Evolutionary conservation across 92 coral and sea anemone species (phyloP).

Genomic region (Parazoanthus darwini): DNA sequence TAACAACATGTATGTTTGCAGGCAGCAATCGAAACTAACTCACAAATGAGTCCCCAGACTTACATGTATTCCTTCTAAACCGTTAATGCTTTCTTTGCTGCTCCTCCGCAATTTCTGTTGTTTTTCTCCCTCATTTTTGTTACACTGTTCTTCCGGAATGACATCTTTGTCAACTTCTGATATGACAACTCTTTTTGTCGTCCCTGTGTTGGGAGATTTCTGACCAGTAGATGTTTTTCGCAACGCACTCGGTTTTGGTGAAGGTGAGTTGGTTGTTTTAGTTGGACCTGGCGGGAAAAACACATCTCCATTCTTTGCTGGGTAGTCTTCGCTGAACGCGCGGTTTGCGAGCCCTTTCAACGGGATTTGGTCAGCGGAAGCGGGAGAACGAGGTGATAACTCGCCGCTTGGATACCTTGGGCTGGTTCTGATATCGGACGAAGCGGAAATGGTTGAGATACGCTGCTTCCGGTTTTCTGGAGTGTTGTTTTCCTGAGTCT

Average conservation of each 20-base stretch:
- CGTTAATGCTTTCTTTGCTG: slow-evolving; percentile 28
- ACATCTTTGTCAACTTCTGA: slow-evolving; percentile 11
- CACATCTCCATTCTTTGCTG: slow-evolving; percentile 14
- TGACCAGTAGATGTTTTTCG: slow-evolving; percentile 29
- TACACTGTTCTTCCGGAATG: slow-evolving; percentile 7
- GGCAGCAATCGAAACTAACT: not conserved
- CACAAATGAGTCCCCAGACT: not conserved
- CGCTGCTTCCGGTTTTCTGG: slow-evolving; percentile 57
- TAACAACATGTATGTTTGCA: not conserved
- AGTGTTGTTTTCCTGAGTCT: slow-evolving; percentile 48
- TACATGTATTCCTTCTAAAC: not conserved
- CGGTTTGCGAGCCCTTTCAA: slow-evolving; percentile 22
- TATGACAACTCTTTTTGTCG: slow-evolving; percentile 35
- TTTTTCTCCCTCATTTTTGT: not conserved
- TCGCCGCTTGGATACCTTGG: slow-evolving; percentile 9
- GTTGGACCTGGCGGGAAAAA: slow-evolving; percentile 32
- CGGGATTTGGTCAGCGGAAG: slow-evolving; percentile 19
- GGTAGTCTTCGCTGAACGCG: slow-evolving; percentile 13
- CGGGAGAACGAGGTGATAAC: not conserved
- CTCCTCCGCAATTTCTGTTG: not conserved
- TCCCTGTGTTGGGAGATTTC: slow-evolving; percentile 28
- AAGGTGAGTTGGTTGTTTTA: not conserved
- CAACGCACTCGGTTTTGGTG: slow-evolving; percentile 26
- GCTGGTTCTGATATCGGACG: slow-evolving; percentile 27
- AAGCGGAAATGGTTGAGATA: slow-evolving; percentile 49